These are phyloP conservation scores for Halisarca cf. caerulea DNA, from an alignment of 37 sponge, comb jelly and placozoan genomes.

Conservation along the genomic window DNA sequence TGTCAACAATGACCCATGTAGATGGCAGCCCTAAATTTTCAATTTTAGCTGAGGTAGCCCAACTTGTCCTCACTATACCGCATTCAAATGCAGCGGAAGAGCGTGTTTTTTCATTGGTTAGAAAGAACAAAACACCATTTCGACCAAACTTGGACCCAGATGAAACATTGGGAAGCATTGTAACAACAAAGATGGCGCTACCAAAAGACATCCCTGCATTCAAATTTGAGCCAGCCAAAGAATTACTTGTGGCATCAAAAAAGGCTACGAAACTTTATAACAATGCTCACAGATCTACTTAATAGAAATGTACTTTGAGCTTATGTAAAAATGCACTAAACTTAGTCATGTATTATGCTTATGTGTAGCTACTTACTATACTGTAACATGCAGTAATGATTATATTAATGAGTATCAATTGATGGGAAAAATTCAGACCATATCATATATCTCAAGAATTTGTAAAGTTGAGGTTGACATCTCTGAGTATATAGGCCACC, in stretches of 20 bases:
- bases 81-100: conserved; percentile 37
- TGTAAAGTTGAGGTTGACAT: no score
- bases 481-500: no score
- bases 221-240: neutral
- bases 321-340: no score
- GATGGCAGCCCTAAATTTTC: neutral
- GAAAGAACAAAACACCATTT: conserved; percentile 40
- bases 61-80: conserved; percentile 16
- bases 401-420: no score
- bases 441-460: no score
- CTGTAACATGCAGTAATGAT: no score
- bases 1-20: neutral
- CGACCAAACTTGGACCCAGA: neutral
- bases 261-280: conserved; percentile 4
- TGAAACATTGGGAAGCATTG: conserved; percentile 6
- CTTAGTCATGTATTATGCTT: no score
- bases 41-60: neutral
- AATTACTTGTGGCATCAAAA: neutral
- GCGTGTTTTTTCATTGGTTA: conserved; percentile 28
- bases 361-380: no score
- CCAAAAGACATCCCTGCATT: neutral
- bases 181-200: neutral
- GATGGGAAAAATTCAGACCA: no score
- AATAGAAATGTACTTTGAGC: no score
- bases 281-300: neutral